Evolutionary conservation across 2,113 vertebrate species (phyloP).

Genomic region (Catharus minimus): DNA sequence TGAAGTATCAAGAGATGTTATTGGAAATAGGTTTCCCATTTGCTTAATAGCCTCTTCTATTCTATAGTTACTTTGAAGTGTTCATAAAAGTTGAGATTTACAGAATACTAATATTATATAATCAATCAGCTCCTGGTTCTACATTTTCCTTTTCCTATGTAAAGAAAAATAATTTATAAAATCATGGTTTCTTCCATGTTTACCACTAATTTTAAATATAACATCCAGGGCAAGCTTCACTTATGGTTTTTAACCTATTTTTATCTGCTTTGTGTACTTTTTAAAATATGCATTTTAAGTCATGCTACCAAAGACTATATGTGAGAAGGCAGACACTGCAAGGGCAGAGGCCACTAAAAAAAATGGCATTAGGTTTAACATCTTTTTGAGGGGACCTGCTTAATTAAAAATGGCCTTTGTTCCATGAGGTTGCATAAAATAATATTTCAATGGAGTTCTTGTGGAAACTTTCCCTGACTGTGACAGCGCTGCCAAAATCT

Average conservation of each 20-base stretch:
- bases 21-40: slow-evolving; percentile 5
- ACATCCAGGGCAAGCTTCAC: not conserved
- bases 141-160: not conserved
- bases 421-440: slow-evolving; percentile 76
- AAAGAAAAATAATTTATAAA: not conserved
- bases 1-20: not conserved
- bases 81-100: slow-evolving; percentile 9
- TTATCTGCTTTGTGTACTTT: not conserved
- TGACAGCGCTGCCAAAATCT: slow-evolving; percentile 86
- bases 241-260: not conserved
- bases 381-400: slow-evolving; percentile 68
- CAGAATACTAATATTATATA: not conserved
- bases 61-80: not conserved
- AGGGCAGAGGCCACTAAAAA: slow-evolving; percentile 15
- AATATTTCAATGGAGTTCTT: slow-evolving; percentile 84
- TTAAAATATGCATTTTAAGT: not conserved
- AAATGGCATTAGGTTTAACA: slow-evolving; percentile 9
- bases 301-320: not conserved
- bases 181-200: not conserved
- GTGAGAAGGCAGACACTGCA: not conserved
- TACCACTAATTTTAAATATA: not conserved
- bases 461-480: slow-evolving; percentile 74
- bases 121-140: not conserved
- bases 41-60: not conserved
- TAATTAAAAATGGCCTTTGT: slow-evolving; percentile 78